Evolutionary conservation across 2,797 vertebrate genomes (phyloP), one percentile per base, ranked within the genome.

Genomic region (Leuciscus waleckii): DNA sequence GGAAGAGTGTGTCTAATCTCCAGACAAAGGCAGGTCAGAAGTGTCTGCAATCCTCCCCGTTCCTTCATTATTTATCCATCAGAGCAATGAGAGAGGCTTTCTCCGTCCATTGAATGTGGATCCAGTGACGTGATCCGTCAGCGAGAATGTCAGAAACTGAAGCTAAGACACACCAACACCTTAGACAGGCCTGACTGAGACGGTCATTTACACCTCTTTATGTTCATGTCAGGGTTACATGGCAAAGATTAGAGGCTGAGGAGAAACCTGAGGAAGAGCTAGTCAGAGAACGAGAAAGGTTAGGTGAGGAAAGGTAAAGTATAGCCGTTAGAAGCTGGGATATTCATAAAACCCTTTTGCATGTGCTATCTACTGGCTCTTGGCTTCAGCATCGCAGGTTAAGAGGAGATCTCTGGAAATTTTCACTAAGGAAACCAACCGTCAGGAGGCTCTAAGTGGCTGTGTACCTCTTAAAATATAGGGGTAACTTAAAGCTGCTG

Each of bases 61-160:
- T 83, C 65, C 85, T 95, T 89, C 91, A 94, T 95, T 93, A 94
- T 94, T 95, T 84, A 95, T 94, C 90, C 23, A 56, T 70, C 43
- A 69, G 87, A 82, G 86, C 89, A 90, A 90, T 83, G 69, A 91
- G 71, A 91, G 89, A 89, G 90, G 90, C 75, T 86, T 85, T 88
- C 68, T 79, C 76, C 32, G 32, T 74, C 71, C 4, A 29, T 79
- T 78, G 77, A 63, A 84, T 56, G 56, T 71, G 58, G 86, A 88
- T 88, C 83, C 79, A 65, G 73, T 87, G 87, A 81, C 73, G 10
- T 68, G 78, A 67, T 86, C 86, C 39, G 3, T 63, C 58, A 81
- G 32, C 43, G 69, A 86, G 82, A 70, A 69, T 85, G 56, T 65
- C 83, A 88, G 73, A 73, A 65, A 43, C 78, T 56, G 79, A 88